phyloP scores from a whole-genome alignment of 2,797 vertebrate genomes.

The Myotis daubentonii region DNA sequence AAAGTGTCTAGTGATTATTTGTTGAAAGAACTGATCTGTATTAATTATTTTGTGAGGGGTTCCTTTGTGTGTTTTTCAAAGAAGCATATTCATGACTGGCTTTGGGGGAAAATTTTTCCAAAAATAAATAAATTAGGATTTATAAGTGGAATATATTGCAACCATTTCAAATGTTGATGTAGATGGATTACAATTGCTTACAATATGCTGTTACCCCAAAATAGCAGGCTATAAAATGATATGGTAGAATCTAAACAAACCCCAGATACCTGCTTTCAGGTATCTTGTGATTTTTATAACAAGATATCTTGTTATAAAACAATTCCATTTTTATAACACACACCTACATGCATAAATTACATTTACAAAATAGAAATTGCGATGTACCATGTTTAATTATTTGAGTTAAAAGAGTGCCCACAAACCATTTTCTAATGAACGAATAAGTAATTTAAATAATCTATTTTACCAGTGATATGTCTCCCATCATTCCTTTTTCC shows the following conservation, averaged over 20 bases:
- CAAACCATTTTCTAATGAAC: not conserved
- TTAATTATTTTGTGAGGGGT: not conserved
- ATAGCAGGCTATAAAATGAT: not conserved
- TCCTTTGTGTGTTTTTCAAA: conserved; percentile 37
- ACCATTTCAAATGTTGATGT: not conserved
- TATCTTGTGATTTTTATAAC: no score
- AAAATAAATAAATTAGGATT: not conserved
- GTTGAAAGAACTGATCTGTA: not conserved
- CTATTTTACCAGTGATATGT: not conserved
- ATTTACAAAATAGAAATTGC: not conserved
- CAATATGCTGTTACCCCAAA: not conserved
- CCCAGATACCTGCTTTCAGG: no score
- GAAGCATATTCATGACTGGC: not conserved
- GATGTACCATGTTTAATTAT: not conserved
- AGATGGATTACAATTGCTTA: not conserved
- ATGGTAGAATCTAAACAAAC: no score
- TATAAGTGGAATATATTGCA: not conserved
- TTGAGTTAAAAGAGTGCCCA: not conserved
- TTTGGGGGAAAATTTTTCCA: not conserved
- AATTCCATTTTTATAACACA: not conserved
- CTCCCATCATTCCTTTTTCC: not conserved
- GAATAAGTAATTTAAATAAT: not conserved
- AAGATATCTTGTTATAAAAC: no score
- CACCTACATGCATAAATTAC: not conserved
- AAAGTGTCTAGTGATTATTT: not conserved